Evolutionary conservation across 1,140 invertebrate species (phyloP).

Genomic region (Aphelinus certus): DNA sequence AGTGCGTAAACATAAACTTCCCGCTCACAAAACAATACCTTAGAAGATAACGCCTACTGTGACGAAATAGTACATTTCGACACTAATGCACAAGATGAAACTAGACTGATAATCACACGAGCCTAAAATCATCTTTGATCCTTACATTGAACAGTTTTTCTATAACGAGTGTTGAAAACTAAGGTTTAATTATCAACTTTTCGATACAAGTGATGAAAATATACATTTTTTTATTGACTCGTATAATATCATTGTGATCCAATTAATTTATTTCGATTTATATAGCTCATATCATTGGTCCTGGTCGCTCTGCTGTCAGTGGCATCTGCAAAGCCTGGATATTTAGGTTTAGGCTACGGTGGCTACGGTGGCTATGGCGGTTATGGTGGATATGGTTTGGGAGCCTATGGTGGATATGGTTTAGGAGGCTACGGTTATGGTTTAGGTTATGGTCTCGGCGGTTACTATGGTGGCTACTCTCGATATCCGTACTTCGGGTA

Average conservation of each 20-base stretch:
- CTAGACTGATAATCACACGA: no score
- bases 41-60: no score
- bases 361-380: conserved; percentile 33
- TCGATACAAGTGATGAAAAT: background rate
- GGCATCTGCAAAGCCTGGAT: conserved; percentile 33
- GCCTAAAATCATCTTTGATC: no score
- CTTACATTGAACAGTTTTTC: no score
- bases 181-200: background rate
- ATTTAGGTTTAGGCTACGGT: conserved; percentile 32
- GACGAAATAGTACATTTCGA: no score
- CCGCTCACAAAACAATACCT: no score
- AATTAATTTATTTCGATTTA: no score
- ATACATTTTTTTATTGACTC: background rate
- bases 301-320: conserved; percentile 41
- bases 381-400: conserved; percentile 34
- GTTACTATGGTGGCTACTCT: conserved; percentile 35
- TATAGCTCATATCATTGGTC: conserved; percentile 48
- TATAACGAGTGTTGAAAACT: no score
- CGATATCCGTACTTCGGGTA: conserved; percentile 39
- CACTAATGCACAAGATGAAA: no score
- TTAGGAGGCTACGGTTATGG: conserved; percentile 19
- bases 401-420: conserved; percentile 31
- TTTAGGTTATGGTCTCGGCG: background rate
- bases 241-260: no score
- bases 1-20: no score